A percentile compares a stretch with the other conserved stretches of the same genome.
phyloP scores from a whole-genome alignment of 2,797 vertebrate genomes.

The Coluber constrictor region DNA sequence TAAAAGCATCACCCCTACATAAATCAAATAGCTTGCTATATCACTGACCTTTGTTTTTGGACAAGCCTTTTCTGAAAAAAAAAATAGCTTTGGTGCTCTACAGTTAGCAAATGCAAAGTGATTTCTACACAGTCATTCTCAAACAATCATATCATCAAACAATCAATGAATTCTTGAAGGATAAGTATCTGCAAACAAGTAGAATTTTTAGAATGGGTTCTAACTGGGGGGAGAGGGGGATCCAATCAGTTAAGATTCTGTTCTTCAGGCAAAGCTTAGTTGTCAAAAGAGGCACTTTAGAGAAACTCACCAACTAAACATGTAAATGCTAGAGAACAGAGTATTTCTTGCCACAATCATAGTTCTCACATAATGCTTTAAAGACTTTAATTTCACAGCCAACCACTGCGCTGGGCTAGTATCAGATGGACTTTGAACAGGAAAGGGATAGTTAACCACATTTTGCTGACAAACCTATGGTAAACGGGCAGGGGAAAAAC shows the following conservation, averaged over 20 bases:
- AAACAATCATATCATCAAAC: background rate
- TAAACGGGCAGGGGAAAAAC: background rate
- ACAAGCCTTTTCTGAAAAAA: background rate
- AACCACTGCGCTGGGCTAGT: background rate
- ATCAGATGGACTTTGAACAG: background rate
- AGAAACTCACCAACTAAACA: background rate
- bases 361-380: background rate
- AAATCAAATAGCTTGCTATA: conserved; percentile 26
- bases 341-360: background rate
- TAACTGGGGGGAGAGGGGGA: too few species aligned
- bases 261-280: background rate
- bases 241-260: background rate
- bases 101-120: background rate
- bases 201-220: background rate
- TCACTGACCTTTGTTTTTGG: background rate
- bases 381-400: background rate
- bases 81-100: background rate
- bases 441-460: background rate
- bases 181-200: background rate
- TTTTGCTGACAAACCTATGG: background rate
- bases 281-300: background rate
- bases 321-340: background rate
- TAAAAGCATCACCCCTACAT: background rate
- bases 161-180: background rate
- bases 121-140: background rate